Evolutionary conservation across 2,113 vertebrate genomes (phyloP).

Genomic region (Leptobrachium ailaonicum): DNA sequence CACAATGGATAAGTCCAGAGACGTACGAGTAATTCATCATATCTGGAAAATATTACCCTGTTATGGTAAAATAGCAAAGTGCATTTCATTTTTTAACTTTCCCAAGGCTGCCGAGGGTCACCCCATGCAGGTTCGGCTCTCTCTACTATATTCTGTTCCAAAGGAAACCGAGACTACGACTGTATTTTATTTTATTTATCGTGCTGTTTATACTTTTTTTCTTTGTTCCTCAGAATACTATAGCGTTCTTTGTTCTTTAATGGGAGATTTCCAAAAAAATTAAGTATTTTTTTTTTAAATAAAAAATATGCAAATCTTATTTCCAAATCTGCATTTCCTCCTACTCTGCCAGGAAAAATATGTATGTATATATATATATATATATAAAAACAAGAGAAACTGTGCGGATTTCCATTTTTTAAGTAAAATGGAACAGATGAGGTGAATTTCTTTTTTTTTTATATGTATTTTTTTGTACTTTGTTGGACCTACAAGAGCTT

Average conservation of each 20-base stretch:
- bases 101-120: background rate
- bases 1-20: background rate
- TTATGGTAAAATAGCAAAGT: background rate
- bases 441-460: background rate
- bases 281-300: background rate
- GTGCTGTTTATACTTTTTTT: background rate
- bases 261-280: background rate
- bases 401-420: background rate
- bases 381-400: background rate
- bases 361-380: no score
- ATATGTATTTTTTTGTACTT: background rate
- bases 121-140: background rate
- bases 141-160: background rate
- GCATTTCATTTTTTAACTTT: no score
- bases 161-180: background rate
- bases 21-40: background rate
- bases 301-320: background rate
- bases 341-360: background rate
- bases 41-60: background rate
- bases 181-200: background rate
- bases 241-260: background rate
- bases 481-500: background rate
- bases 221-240: background rate
- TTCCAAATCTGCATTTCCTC: background rate
- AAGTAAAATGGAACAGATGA: background rate